These are phyloP conservation scores for Neodiprion pinetum DNA, from an alignment of 1,140 invertebrate species.

Conservation along the genomic window DNA sequence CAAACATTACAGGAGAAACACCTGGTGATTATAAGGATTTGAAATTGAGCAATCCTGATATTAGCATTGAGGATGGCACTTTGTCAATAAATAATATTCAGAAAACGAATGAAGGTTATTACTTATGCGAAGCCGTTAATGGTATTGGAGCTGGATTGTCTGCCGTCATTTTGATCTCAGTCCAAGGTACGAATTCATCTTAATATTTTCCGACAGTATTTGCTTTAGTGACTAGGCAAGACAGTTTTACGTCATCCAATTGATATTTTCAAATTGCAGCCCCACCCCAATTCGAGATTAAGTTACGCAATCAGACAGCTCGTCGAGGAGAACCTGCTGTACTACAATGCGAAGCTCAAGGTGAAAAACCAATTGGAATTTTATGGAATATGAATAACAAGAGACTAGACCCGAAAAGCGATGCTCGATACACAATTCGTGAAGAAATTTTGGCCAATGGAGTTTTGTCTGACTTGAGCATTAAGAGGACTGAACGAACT, in stretches of 20 bases:
- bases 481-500: slow-evolving; percentile 85
- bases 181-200: slow-evolving; percentile 75
- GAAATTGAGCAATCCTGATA: slow-evolving; percentile 86
- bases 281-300: slow-evolving; percentile 93
- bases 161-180: slow-evolving; percentile 90
- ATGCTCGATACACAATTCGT: slow-evolving; percentile 88
- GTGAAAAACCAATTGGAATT: slow-evolving; percentile 95
- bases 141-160: slow-evolving; percentile 93
- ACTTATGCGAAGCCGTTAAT: slow-evolving; percentile 95
- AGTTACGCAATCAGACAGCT: slow-evolving; percentile 88
- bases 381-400: slow-evolving; percentile 96
- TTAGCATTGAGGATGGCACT: slow-evolving; percentile 91
- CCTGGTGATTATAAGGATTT: slow-evolving; percentile 93
- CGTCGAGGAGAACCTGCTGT: slow-evolving; percentile 89
- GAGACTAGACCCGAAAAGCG: slow-evolving; percentile 84
- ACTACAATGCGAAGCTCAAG: slow-evolving; percentile 93
- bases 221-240: slow-evolving; percentile 1
- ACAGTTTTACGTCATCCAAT: slow-evolving; percentile 15
- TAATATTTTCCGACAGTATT: slow-evolving; percentile 13
- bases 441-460: slow-evolving; percentile 88
- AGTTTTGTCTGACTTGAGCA: slow-evolving; percentile 87
- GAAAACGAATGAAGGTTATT: slow-evolving; percentile 93
- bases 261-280: slow-evolving; percentile 65
- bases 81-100: slow-evolving; percentile 87
- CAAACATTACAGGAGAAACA: slow-evolving; percentile 73